Conservation (phyloP, 2,888 invertebrate species). For the Agrotis ipsilon region DNA sequence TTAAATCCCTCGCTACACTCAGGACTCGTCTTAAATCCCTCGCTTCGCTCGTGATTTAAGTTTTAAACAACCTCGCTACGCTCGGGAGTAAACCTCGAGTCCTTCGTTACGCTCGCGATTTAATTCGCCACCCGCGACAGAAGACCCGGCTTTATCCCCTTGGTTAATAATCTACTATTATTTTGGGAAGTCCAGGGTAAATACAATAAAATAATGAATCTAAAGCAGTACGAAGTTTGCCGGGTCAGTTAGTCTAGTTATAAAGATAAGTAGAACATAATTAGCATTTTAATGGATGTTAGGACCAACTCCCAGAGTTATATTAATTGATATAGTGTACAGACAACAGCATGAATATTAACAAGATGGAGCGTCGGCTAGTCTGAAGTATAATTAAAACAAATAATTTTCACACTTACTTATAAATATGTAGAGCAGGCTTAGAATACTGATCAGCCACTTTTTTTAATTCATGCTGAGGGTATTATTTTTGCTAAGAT, state of each 20-base stretch:
- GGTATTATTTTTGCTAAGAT: not conserved
- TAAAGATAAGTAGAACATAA: slow-evolving; percentile 5
- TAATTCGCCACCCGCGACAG: too few species aligned
- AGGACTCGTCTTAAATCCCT: too few species aligned
- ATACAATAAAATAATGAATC: too few species aligned
- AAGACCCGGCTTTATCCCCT: too few species aligned
- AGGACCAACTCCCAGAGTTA: not conserved
- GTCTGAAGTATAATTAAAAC: slow-evolving; percentile 2
- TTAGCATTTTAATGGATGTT: slow-evolving; percentile 16
- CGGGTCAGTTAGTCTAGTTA: not conserved
- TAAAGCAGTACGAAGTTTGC: too few species aligned
- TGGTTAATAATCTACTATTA: too few species aligned
- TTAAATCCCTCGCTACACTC: too few species aligned
- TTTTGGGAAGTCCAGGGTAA: too few species aligned
- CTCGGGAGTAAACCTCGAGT: too few species aligned
- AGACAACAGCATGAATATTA: slow-evolving; percentile 31
- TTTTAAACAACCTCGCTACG: too few species aligned
- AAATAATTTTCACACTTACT: slow-evolving; percentile 5
- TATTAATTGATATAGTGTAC: slow-evolving; percentile 4
- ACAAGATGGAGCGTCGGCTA: not conserved
- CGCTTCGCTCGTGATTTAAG: too few species aligned
- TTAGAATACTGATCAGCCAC: not conserved
- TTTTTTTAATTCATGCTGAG: not conserved
- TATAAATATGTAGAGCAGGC: slow-evolving; percentile 12
- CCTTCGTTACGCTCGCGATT: too few species aligned